Conservation (phyloP, 2,888 invertebrate genomes). For the Pristionchus maxplancki region DNA sequence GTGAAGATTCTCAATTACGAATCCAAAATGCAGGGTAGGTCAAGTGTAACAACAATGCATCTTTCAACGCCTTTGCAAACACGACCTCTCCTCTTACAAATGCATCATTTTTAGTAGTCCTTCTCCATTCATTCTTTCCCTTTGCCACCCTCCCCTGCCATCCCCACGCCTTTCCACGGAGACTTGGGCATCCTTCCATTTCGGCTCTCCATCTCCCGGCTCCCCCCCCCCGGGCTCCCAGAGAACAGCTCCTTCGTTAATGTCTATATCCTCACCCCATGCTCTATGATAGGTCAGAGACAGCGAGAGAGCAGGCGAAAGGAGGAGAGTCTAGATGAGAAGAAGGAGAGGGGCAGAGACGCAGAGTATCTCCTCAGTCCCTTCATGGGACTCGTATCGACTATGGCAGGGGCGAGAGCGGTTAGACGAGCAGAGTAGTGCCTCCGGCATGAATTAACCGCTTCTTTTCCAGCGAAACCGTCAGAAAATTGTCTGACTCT, state of each 20-base stretch:
- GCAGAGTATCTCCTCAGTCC: neutral
- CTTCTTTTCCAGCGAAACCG: neutral
- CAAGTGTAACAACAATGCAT: neutral
- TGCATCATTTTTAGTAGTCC: neutral
- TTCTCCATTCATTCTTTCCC: neutral
- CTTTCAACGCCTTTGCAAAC: neutral
- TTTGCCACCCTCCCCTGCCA: neutral
- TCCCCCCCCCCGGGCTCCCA: no score
- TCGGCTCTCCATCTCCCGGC: no score
- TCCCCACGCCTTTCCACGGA: neutral
- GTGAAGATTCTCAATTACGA: no score
- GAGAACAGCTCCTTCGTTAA: no score
- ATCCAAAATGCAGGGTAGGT: no score
- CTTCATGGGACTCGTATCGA: neutral
- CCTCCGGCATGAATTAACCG: neutral
- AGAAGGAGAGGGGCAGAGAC: constrained; percentile 41
- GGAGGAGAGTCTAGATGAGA: neutral
- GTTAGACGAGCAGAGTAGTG: neutral
- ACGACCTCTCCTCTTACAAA: neutral
- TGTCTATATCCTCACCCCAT: no score
- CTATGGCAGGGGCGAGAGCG: constrained; percentile 24
- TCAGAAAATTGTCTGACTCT: neutral
- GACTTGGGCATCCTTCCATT: no score
- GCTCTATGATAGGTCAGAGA: no score
- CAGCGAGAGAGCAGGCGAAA: neutral